A percentile compares a stretch with the other conserved stretches of the same genome.
These are phyloP conservation scores for Alviniconcha marisindica DNA, from an alignment of 1,140 invertebrate species.

Conservation along the genomic window DNA sequence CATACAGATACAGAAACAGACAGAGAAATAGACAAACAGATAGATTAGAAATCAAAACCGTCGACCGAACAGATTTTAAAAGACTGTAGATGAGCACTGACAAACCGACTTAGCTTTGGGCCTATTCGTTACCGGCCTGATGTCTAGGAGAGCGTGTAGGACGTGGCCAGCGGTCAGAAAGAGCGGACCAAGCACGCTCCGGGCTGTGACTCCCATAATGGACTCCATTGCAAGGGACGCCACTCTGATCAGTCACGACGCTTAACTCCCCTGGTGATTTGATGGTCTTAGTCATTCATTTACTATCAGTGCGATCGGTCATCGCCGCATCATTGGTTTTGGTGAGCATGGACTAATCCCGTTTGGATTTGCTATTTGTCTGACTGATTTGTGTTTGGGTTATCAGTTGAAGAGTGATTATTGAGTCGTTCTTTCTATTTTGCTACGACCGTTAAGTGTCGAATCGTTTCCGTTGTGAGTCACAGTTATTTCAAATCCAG, in stretches of 20 bases:
- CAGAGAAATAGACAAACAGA: too few species aligned
- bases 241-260: conserved; percentile 3
- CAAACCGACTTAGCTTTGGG: too few species aligned
- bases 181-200: not conserved
- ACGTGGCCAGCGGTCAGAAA: not conserved
- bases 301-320: conserved; percentile 2
- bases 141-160: not conserved
- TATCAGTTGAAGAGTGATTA: not conserved
- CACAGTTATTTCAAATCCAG: too few species aligned
- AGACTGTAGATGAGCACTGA: too few species aligned
- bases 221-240: not conserved
- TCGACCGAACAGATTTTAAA: too few species aligned
- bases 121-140: not conserved
- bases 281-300: conserved; percentile 16
- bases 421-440: not conserved
- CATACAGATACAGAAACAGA: too few species aligned
- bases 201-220: conserved; percentile 1
- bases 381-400: not conserved
- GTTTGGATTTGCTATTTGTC: not conserved
- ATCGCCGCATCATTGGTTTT: not conserved
- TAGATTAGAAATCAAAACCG: too few species aligned
- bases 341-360: not conserved
- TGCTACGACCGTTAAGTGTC: too few species aligned
- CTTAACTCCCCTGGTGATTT: conserved; percentile 2
- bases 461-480: too few species aligned